Evolutionary conservation across 2,797 vertebrate species (phyloP), one percentile per base, ranked within the genome.

Genomic region (Hoplostethus mediterraneus): DNA sequence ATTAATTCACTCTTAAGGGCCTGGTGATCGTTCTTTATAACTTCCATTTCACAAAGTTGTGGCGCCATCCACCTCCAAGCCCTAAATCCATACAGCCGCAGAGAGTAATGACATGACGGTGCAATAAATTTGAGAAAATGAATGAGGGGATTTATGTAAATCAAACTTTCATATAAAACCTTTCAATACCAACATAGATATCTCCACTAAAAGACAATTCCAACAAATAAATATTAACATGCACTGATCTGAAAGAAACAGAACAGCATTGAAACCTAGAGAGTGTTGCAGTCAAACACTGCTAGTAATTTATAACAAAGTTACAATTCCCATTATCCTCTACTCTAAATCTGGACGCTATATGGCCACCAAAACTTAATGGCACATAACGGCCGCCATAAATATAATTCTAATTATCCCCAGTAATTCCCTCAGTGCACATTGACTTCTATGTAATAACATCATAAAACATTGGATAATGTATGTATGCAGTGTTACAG

Each of bases 321-420:
- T 31, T 62, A 36, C 42, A 51, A 45, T 58, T 73, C 63, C 67
- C 74, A 49, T 72, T 49, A 60, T 51, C 42, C 25, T 17, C n/a
- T 5, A 33, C 68, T 73, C 54, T 84, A 73, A 72, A 78, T 81
- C 77, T 79, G 54, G 45, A 64, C 53, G 30, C 55, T 64, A 56
- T 63, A 65, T n/a, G 44, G 57, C 63, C 73, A 63, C 14, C 40
- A 44, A 65, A 45, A 81, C 81, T 79, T 76, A 77, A 87, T 73
- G 78, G 62, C 45, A 73, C 47, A 62, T 71, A 74, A 83, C 62
- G 3, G 60, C 49, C 70, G 21, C 55, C 53, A 9, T 83, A 84
- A 86, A 86, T 85, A 78, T 47, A 67, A 51, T 71, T 81, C 12
- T 82, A 90, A 86, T 88, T 87, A 82, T 80, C 71, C 47, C 16